phyloP scores from a whole-genome alignment of 2,888 invertebrate species.

The Drosophila siamana region DNA sequence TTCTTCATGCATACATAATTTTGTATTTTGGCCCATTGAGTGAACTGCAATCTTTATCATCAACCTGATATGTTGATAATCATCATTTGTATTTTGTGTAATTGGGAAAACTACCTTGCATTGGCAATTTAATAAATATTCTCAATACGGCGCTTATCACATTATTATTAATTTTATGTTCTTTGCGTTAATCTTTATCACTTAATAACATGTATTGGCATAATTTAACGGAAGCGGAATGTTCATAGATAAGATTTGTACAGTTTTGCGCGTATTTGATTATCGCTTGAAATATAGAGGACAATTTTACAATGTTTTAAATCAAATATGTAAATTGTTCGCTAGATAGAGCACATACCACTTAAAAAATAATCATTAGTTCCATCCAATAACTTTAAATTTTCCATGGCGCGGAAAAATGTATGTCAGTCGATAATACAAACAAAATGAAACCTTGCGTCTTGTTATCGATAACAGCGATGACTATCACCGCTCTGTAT shows the following conservation, averaged over 20 bases:
- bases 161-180: constrained; percentile 3
- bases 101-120: constrained; percentile 39
- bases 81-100: constrained; percentile 28
- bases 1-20: constrained; percentile 21
- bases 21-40: not conserved
- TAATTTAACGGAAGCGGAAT: constrained; percentile 16
- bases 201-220: constrained; percentile 20
- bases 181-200: constrained; percentile 39
- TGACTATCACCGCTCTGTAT: not conserved
- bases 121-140: constrained; percentile 36
- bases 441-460: constrained; percentile 27
- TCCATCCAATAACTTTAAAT: constrained; percentile 1
- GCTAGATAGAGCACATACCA: not conserved
- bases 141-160: constrained; percentile 41
- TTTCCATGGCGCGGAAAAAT: constrained; percentile 18
- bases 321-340: not conserved
- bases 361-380: not conserved
- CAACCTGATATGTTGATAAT: constrained; percentile 59
- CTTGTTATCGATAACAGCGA: constrained; percentile 27
- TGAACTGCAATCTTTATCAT: constrained; percentile 33
- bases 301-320: not conserved
- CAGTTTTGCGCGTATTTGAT: constrained; percentile 20
- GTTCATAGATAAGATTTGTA: constrained; percentile 35
- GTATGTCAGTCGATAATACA: constrained; percentile 23
- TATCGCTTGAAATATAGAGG: not conserved